These are phyloP conservation scores for Octonoba sinensis DNA, from an alignment of 2,888 invertebrate genomes.

Conservation along the genomic window DNA sequence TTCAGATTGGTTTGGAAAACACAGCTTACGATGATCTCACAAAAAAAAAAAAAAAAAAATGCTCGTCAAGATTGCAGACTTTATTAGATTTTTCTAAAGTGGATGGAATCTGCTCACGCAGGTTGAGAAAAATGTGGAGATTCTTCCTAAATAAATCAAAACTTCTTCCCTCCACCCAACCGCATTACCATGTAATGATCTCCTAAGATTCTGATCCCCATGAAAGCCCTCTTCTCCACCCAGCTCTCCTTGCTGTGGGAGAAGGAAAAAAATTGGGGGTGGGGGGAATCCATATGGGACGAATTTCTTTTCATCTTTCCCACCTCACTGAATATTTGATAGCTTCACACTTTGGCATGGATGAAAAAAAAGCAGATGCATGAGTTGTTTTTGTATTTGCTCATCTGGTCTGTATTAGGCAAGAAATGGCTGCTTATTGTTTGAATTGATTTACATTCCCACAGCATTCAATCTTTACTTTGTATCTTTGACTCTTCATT, in stretches of 20 bases:
- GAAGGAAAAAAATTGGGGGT: neutral
- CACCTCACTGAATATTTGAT: slow-evolving; percentile 52
- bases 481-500: too few species aligned
- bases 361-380: too few species aligned
- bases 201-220: slow-evolving; percentile 31
- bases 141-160: slow-evolving; percentile 51
- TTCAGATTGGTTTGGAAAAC: too few species aligned
- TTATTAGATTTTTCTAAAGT: too few species aligned
- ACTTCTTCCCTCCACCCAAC: slow-evolving; percentile 32
- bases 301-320: slow-evolving; percentile 41
- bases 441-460: too few species aligned
- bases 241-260: neutral
- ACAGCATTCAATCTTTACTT: too few species aligned
- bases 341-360: slow-evolving; percentile 34
- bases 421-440: too few species aligned
- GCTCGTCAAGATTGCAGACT: too few species aligned
- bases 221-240: slow-evolving; percentile 15
- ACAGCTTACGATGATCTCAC: too few species aligned
- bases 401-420: too few species aligned
- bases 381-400: too few species aligned
- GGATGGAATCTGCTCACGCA: neutral
- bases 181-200: slow-evolving; percentile 59
- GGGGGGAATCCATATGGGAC: slow-evolving; percentile 11
- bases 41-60: too few species aligned
- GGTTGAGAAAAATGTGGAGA: neutral